Evolutionary conservation across 2,113 vertebrate genomes (phyloP).

Genomic region (Oncorhynchus kisutch): DNA sequence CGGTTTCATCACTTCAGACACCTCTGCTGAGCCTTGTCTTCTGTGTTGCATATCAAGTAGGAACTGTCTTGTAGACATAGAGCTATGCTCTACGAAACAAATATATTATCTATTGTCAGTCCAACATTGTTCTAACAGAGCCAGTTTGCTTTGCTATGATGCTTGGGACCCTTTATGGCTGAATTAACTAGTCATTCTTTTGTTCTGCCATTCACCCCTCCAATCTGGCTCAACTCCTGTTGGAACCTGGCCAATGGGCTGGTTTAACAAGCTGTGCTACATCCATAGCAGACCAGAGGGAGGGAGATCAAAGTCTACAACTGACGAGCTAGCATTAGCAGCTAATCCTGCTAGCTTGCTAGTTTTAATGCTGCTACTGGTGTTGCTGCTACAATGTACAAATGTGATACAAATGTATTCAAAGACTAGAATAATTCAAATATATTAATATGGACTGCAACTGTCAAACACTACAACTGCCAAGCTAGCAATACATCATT

Average conservation of each 20-base stretch:
- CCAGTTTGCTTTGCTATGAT: slow-evolving; percentile 53
- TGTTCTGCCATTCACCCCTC: slow-evolving; percentile 53
- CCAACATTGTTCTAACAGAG: slow-evolving; percentile 39
- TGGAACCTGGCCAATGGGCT: slow-evolving; percentile 49
- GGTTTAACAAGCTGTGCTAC: slow-evolving; percentile 49
- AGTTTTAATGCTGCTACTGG: too few relatives aligned
- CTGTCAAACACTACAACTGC: too few relatives aligned
- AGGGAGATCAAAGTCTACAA: slow-evolving; percentile 20
- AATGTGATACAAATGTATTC: too few relatives aligned
- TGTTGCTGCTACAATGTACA: too few relatives aligned
- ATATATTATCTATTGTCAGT: neutral
- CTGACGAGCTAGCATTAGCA: slow-evolving; percentile 16
- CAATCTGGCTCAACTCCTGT: slow-evolving; percentile 53
- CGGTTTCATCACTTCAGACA: slow-evolving; percentile 34
- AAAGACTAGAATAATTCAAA: too few relatives aligned
- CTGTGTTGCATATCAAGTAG: neutral
- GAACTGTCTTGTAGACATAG: neutral
- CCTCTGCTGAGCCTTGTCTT: slow-evolving; percentile 33
- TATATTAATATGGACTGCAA: too few relatives aligned
- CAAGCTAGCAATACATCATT: too few relatives aligned
- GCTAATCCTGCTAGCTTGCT: too few relatives aligned
- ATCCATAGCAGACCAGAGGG: slow-evolving; percentile 40
- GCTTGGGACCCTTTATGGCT: slow-evolving; percentile 36
- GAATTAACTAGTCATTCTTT: slow-evolving; percentile 58
- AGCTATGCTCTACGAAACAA: neutral